Base-by-base conservation (phyloP, 1,140 invertebrate species). In the Drosophila yakuba region DNA sequence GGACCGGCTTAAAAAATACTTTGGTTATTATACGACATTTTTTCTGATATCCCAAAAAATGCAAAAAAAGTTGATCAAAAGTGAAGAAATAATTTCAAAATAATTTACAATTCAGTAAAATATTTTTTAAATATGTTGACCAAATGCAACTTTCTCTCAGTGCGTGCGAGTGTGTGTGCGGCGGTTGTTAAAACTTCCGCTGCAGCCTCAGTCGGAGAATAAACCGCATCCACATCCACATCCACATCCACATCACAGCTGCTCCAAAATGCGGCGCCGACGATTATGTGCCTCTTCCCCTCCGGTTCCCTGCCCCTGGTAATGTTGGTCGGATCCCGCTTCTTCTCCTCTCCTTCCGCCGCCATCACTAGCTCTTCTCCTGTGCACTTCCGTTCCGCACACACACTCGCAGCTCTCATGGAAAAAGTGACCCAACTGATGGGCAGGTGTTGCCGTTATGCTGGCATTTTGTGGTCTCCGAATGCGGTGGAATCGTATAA, bases 161-260 rank as follows among this genome's bases (percentile, higher is more conserved):
- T 74, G 36, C 12, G 3, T 20, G 15, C 43, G 28, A 35, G 32
- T 58, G 6, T 61, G 56, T 64, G 59, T 72, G 17, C 38, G 55
- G 57, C 73, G 67, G 64, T 71, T 77, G 73, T 71, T 83, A 83
- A 83, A 83, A 83, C 80, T 83, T 83, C 80, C 80, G 80, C 69
- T 71, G 67, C 80, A 71, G 75, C 80, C 67, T 68, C 78, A 44
- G 72, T 63, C 55, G 64, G 60, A 14, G 44, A 14, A 57, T 66
- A 82, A 83, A 74, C 80, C 63, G 80, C 80, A 78, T 63, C 41
- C 74, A 67, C 79, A 83, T 38, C 74, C 74, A 67, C 80, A 78
- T 63, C 41, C 74, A 67, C 79, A 83, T 38, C 74, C 74, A 67
- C 79, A 83, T 38, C 74, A 67, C 79, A 83, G 75, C 75, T 83